Evolutionary conservation across 2,888 invertebrate genomes (phyloP), one percentile per base, ranked within the genome.

Genomic region (Psylliodes chrysocephalus): DNA sequence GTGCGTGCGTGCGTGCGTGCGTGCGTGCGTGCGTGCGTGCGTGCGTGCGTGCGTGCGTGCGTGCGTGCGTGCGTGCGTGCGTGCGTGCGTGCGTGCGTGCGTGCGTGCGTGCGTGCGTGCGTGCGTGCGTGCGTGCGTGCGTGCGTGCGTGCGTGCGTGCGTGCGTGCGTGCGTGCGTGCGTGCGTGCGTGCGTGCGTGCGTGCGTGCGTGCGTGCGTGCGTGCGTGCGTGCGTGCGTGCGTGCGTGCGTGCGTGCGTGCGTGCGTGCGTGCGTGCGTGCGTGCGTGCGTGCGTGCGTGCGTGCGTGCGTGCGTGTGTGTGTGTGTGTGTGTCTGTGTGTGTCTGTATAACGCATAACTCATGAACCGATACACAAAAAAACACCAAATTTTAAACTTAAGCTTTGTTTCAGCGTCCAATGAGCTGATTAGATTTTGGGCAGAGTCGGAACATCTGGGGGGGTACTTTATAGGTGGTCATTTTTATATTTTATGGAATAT

Each of bases 201-300:
- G 54, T 54, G 40, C 46, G 54, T 54, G 54, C 46, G 40, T 54
- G 54, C 46, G 54, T 54, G 40, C 46, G 54, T 54, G 54, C 46
- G 40, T 54, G 54, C 46, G 54, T 54, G 40, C 46, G 54, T 54
- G 54, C 46, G 40, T 54, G 54, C 46, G 54, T 54, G 40, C 46
- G 54, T 54, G 54, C 46, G 54, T 54, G 54, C 46, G 54, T 54
- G 54, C 46, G 54, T 54, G 54, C 46, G 54, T 54, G 54, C 46
- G 54, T 54, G 54, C 46, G 54, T 54, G 54, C 46, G 54, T 54
- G 54, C 30, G 52, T 52, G 52, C 30, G 52, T 52, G 52, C 30
- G 52, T 52, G 52, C 30, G 52, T 52, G 52, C 30, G 52, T 52
- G 52, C 30, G 52, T 52, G 52, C 30, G 52, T 52, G 52, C 30